Conservation (phyloP, 2,113 vertebrate genomes). For the Boulengeromyrus knoepffleri region DNA sequence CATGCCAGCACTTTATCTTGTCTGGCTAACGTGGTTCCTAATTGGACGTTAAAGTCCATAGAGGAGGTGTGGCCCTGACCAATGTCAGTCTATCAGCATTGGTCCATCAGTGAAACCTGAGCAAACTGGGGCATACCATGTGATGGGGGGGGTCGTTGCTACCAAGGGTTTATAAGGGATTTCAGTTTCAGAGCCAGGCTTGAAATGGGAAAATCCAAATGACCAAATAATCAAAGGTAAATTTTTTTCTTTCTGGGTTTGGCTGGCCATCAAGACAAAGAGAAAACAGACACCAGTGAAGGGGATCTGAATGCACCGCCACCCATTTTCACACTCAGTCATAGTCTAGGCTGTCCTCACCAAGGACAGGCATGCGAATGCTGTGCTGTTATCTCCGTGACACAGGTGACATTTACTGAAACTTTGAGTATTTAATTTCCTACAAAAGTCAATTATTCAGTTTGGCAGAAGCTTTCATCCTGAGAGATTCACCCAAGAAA, state of each 20-base stretch:
- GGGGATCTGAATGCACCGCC: background rate
- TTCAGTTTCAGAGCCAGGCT: background rate
- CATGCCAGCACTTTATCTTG: conserved; percentile 1
- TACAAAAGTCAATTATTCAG: background rate
- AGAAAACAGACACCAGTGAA: background rate
- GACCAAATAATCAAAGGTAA: background rate
- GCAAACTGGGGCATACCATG: background rate
- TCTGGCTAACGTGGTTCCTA: conserved; percentile 5
- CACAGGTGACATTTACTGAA: background rate
- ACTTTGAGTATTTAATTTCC: background rate
- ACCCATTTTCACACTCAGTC: background rate
- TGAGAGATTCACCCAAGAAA: background rate
- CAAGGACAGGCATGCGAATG: background rate
- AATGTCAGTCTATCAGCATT: background rate
- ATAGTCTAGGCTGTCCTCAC: background rate
- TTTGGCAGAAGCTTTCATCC: background rate
- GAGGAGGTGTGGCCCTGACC: background rate
- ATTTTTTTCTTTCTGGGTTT: background rate
- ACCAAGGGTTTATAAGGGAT: background rate
- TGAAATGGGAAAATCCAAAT: background rate
- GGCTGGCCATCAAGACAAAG: background rate
- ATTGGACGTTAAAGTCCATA: conserved; percentile 14
- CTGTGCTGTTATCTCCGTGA: background rate
- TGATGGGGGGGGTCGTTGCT: background rate
- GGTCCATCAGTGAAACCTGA: background rate